A percentile compares a stretch with the other conserved stretches of the same genome.
These are phyloP conservation scores for Balanococcus diminutus DNA, from an alignment of 2,888 invertebrate genomes.

Conservation along the genomic window DNA sequence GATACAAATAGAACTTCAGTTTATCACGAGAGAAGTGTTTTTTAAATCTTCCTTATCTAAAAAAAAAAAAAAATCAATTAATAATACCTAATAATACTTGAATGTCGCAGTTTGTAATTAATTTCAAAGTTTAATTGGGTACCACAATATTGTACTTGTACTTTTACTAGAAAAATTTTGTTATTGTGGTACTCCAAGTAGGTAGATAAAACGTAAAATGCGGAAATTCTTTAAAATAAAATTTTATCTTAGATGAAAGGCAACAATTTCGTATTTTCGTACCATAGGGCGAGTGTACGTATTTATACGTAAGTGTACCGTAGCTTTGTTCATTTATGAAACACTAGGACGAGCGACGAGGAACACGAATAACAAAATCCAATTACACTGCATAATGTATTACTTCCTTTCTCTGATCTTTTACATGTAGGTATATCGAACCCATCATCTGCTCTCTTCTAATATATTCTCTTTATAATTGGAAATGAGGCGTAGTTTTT, in stretches of 20 bases:
- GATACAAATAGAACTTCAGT: neutral
- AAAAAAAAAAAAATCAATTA: neutral
- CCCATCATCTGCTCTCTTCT: neutral
- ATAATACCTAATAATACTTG: neutral
- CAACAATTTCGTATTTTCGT: neutral
- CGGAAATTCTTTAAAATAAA: neutral
- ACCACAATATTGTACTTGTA: neutral
- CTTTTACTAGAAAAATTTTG: neutral
- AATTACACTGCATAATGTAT: constrained; percentile 32
- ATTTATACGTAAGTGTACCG: neutral
- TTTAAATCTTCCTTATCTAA: too few species aligned
- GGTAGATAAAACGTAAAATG: neutral
- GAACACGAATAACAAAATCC: neutral
- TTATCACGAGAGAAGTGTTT: neutral
- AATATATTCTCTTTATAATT: neutral
- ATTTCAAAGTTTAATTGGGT: neutral
- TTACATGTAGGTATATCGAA: neutral
- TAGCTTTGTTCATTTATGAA: neutral
- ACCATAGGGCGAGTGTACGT: neutral
- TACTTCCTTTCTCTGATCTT: neutral
- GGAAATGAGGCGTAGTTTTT: neutral
- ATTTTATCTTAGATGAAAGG: constrained; percentile 2
- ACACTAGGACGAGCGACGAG: neutral
- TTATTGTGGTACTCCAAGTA: neutral
- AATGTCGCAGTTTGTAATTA: neutral